Base-by-base conservation (phyloP, 2,113 vertebrate genomes). In the Carassius auratus region DNA sequence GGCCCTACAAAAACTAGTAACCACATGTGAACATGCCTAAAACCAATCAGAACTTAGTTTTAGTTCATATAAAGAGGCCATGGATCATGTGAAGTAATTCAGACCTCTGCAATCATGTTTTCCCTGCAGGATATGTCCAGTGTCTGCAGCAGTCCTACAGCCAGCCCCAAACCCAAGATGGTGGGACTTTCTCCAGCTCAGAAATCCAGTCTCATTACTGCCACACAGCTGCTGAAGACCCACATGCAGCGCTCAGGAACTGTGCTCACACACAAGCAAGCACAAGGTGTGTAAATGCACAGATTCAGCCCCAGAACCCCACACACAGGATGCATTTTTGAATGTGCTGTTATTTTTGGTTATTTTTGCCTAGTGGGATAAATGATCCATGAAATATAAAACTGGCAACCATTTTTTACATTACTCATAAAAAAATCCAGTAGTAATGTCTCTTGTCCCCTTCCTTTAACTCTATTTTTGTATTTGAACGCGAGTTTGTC, bases 121-220 rank as follows among this genome's bases (percentile, higher is more conserved):
- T 83, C 14, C 61, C 2, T 6, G 21, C 88, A 99, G 98, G 97
- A 99, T 90, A 90, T 98, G 33, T 99, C 97, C 85, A 99, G 98
- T 1, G 96, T 99, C 68, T 99, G 97, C 88, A 99, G 97, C 91
- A 99, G 98, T 90, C 98, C 97, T 75, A 97, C 97, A 0, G 98
- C 97, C 38, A 99, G 97, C 89, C 98, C 98, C 82, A 99, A 99
- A 94, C 95, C 96, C 36, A 98, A 97, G 91, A 93, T 96, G 23
- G 93, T 95, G 0, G 91, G 96, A 0, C 89, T 97, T 88, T 91
- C 97, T 21, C 95, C 96, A 0, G 91, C 95, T 17, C 98, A 97
- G 93, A 99, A 98, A 90, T 94, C 96, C 85, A 95, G 94, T 89
- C 96, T 95, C 84, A 93, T 96, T 5, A 95, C 96, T 26, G 92